Base-by-base conservation (phyloP, 2,113 vertebrate species). In the Phaethornis superciliosus region DNA sequence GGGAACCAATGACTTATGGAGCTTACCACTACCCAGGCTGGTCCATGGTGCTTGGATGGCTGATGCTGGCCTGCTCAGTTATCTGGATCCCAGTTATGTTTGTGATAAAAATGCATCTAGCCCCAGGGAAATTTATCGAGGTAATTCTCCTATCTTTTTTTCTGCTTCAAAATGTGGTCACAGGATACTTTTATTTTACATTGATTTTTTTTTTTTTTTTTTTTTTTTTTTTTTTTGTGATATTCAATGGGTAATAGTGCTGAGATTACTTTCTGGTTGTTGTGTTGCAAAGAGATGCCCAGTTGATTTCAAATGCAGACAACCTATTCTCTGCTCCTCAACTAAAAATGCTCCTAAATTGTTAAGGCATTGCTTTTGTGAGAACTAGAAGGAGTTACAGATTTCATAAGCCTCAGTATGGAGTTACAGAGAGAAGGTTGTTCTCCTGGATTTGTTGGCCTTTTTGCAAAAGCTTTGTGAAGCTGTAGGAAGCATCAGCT, bases 41-140 rank as follows among this genome's bases (percentile, higher is more conserved):
- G 99, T 99, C 99, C 88, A 99, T 99, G 99, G 98, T 99, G 49
- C 74, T 99, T 2, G 99, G 98, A 33, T 99, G 99, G 99, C 97
- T 99, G 68, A 99, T 99, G 99, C 98, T 99, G 58, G 98, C 98
- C 97, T 99, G 99, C 94, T 99, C 99, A 3, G 99, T 99, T 88
- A 99, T 99, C 95, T 99, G 99, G 99, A 99, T 99, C 96, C 99
- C 99, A 9, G 98, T 99, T 83, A 99, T 99, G 99, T 99, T 99
- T 71, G 96, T 98, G 96, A 99, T 99, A 92, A 99, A 99, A 98
- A 99, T 99, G 99, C 92, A 99, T 42, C 97, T 99, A 76, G 99
- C 99, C 12, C 99, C 99, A 5, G 99, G 99, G 72, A 97, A 97
- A 94, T 97, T 99, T 77, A 98, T 97, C 5, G 99, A 99, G 99